Evolutionary conservation across 37 sponge, comb jelly and placozoan genomes (phyloP), one percentile per base, ranked within the genome.

Genomic region (Ephydatia muelleri): DNA sequence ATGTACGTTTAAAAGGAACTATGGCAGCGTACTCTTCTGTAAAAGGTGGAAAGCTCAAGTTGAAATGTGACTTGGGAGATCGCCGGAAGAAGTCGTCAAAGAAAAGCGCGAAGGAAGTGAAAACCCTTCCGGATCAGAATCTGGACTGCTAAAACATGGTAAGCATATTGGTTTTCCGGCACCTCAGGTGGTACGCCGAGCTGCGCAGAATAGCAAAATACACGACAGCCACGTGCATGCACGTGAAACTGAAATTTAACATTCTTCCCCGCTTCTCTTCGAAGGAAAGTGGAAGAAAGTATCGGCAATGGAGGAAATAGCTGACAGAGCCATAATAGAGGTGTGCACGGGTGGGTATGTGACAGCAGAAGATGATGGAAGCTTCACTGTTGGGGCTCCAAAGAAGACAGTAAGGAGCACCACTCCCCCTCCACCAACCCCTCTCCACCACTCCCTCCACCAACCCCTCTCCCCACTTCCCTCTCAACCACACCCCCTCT

Each of bases 221-320:
- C 5, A 3, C 31, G 4, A 4, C 70, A 13, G 28, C 27, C 25
- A 32, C 27, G 6, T 74, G 75, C 31, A 74, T 74, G 75, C 35
- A 74, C 4, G 9, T 12, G 9, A 8, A 16, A 23, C 35, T 4
- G 28, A 6, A 75, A 75, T 75, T n/a, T 39, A 12, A 23, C 13
- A 22, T n/a, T n/a, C n/a, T 38, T 2, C 38, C 2, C 26, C 13
- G 23, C 49, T 0, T 38, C 37, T 65, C 21, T 75, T 6, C 57
- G 5, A 70, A 94, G 95, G 95, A 2, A 70, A 65, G 2, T 94
- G 95, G 95, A 65, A 87, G 4, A 74, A 71, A 70, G 89, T 89
- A 38, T 48, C 36, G 4, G 39, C 43, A 21, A 68, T 82, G 31
- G 92, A 92, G 66, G 89, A 84, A 40, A 26, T 89, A 38, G 74